phyloP scores from a whole-genome alignment of 2,797 vertebrate genomes.

The Pangasius larnaudii region DNA sequence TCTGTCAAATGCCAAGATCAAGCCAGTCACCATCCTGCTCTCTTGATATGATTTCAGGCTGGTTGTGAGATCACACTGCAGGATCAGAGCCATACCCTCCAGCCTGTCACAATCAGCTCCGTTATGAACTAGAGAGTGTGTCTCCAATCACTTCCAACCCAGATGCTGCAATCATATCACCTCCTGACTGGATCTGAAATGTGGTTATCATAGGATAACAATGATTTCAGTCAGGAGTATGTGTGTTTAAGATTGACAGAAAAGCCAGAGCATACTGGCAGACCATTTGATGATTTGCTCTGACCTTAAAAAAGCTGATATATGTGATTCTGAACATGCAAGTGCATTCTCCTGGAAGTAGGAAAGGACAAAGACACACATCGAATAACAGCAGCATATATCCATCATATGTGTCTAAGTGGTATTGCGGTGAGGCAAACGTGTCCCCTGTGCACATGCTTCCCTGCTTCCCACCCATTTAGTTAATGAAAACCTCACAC shows the following conservation, averaged over 20 bases:
- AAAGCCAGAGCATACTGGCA: conserved; percentile 9
- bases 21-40: not conserved
- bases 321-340: conserved; percentile 4
- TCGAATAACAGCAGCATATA: conserved; percentile 14
- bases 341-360: conserved; percentile 11
- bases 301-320: conserved; percentile 1
- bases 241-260: not conserved
- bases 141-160: not conserved
- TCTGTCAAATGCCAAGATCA: conserved; percentile 22
- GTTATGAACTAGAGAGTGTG: not conserved
- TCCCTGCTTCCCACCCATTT: conserved; percentile 26
- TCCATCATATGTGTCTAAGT: not conserved
- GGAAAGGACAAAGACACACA: not conserved
- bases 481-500: conserved; percentile 43
- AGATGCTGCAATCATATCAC: not conserved
- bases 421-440: not conserved
- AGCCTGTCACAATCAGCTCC: conserved; percentile 15
- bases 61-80: not conserved
- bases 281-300: conserved; percentile 37
- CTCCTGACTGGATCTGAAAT: conserved; percentile 9
- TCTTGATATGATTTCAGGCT: not conserved
- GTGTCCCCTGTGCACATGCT: not conserved
- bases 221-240: conserved; percentile 25
- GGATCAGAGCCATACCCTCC: not conserved
- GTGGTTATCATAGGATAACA: conserved; percentile 34